Evolutionary conservation across 2,888 invertebrate species (phyloP), one percentile per base, ranked within the genome.

Genomic region (Leptopilina drosophilae): DNA sequence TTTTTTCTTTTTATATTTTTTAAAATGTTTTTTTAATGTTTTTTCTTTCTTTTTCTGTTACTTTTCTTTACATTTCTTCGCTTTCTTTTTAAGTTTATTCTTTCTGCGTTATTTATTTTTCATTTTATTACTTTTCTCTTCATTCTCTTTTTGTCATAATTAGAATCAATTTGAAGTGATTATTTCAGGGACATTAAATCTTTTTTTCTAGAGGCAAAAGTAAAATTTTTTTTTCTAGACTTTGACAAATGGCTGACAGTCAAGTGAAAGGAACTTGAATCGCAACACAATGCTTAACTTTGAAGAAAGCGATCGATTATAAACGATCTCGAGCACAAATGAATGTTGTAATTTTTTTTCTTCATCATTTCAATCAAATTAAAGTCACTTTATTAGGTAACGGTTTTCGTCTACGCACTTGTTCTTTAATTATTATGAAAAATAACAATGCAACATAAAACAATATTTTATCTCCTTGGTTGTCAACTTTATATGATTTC

Each of bases 261-360:
- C 42, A 46, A 67, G 67, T 67, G 67, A 67, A 67, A 67, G 67
- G 67, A 67, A 46, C 67, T 67, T 49, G 42, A 42, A 42, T 42
- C 67, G 15, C 67, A 67, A 67, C 67, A 67, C 67, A 67, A 67
- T 67, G 49, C 46, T 42, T 42, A 46, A 67, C 46, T 67, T 67
- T 33, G 5, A 67, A 67, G 67, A 67, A 67, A 67, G 67, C 67
- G 67, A 67, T 67, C 67, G 67, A 67, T 67, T 67, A 67, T 49
- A 67, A 67, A 67, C 46, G 20, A 67, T 49, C 67, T 6, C 49
- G 20, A 20, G 49, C 15, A 67, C 67, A 12, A 20, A 67, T 67
- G 26, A 67, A 67, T 67, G 42, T 42, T 67, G 67, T 12, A 42
- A 66, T 49, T 67, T 67, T 59, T 67, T 67, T 42, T 42, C 8